Evolutionary conservation across 2,113 vertebrate species (phyloP).

Genomic region (Takifugu flavidus): DNA sequence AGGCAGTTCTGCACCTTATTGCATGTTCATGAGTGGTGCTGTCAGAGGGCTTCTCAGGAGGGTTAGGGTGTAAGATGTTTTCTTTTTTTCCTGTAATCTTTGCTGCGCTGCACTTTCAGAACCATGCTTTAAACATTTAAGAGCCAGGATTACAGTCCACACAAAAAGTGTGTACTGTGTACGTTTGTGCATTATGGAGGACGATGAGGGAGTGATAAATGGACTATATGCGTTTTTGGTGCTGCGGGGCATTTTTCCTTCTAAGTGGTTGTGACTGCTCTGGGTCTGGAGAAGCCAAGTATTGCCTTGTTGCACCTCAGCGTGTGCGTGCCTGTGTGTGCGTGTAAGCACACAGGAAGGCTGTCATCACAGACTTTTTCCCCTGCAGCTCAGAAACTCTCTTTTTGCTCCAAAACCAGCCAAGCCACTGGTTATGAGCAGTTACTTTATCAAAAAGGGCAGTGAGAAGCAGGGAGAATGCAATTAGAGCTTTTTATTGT

Average conservation of each 20-base stretch:
- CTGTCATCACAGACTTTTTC: conserved; percentile 54
- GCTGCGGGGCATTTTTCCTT: conserved; percentile 68
- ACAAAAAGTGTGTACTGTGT: conserved; percentile 13
- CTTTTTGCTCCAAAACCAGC: conserved; percentile 25
- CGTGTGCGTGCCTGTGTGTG: conserved; percentile 27
- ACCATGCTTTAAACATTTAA: conserved; percentile 39
- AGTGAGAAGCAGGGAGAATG: conserved; percentile 4
- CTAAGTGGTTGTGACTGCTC: conserved; percentile 71
- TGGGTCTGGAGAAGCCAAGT: conserved; percentile 57
- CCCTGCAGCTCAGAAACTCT: conserved; percentile 37
- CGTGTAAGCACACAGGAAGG: conserved; percentile 38
- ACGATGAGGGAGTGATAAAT: conserved; percentile 64
- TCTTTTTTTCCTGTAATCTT: conserved; percentile 29
- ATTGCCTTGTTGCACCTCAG: conserved; percentile 14
- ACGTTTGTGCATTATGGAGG: conserved; percentile 9
- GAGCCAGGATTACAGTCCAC: conserved; percentile 22
- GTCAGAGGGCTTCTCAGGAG: conserved; percentile 34
- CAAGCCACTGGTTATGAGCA: conserved; percentile 30
- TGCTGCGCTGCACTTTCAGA: conserved; percentile 29
- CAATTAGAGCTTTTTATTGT: conserved; percentile 39
- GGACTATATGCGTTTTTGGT: conserved; percentile 64
- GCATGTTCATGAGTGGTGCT: conserved; percentile 34
- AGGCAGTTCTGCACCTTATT: conserved; percentile 34
- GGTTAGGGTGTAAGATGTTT: conserved; percentile 30
- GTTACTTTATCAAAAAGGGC: conserved; percentile 7